These are phyloP conservation scores for Psammodynastes pulverulentus DNA, from an alignment of 2,113 vertebrate species.

Conservation along the genomic window DNA sequence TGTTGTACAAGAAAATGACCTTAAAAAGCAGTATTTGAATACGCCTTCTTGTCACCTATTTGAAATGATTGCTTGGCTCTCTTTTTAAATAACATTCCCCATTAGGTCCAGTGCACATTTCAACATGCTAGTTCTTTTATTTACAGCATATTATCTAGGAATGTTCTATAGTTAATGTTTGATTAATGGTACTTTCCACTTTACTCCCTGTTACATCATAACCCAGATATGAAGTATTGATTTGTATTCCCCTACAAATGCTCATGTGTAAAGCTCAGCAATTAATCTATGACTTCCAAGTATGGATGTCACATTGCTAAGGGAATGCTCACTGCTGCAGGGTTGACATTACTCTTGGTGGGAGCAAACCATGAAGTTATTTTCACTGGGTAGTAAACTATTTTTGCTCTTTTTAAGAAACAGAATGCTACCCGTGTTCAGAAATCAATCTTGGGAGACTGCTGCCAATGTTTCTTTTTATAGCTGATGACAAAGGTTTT, in stretches of 20 bases:
- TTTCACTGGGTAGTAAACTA: neutral
- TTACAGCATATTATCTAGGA: constrained; percentile 10
- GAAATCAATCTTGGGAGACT: neutral
- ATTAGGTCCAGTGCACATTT: constrained; percentile 11
- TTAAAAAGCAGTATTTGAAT: constrained; percentile 35
- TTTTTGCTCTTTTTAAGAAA: neutral
- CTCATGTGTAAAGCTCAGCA: constrained; percentile 24
- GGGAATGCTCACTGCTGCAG: constrained; percentile 10
- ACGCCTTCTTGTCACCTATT: constrained; percentile 12
- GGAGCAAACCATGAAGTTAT: neutral
- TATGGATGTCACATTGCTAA: constrained; percentile 2
- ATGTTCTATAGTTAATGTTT: constrained; percentile 11
- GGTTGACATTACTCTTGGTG: neutral
- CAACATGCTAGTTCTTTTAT: constrained; percentile 12
- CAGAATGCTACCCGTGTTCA: neutral
- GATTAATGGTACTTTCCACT: constrained; percentile 15
- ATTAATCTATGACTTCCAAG: constrained; percentile 28
- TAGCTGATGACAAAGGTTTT: neutral
- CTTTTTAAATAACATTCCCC: constrained; percentile 21
- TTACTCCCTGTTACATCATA: constrained; percentile 25
- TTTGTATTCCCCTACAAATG: constrained; percentile 20
- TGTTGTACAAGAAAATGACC: constrained; percentile 14
- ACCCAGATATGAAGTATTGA: constrained; percentile 17
- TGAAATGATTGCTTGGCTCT: constrained; percentile 27
- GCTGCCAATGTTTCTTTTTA: neutral